phyloP scores from a whole-genome alignment of 2,797 vertebrate species.

The Staurois parvus region DNA sequence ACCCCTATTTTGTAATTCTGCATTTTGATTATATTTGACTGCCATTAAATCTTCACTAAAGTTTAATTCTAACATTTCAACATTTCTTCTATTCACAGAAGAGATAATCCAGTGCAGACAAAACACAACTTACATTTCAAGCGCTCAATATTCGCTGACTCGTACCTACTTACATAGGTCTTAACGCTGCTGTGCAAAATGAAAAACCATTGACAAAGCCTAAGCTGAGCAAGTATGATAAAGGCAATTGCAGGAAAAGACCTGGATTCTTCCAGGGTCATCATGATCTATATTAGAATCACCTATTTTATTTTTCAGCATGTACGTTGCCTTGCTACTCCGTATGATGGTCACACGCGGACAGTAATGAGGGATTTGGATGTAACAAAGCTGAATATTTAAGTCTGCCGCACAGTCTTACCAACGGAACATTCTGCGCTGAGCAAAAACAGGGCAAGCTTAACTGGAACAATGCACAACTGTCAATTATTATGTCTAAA shows the following conservation, averaged over 20 bases:
- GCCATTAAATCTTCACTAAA: neutral
- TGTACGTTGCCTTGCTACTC: neutral
- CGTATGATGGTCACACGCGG: neutral
- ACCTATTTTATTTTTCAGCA: no score
- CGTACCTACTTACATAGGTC: neutral
- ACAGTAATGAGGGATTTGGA: neutral
- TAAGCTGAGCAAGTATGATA: neutral
- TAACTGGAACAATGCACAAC: neutral
- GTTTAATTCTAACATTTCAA: neutral
- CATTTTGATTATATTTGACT: neutral
- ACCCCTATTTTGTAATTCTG: neutral
- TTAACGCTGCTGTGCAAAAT: neutral
- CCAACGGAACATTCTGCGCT: neutral
- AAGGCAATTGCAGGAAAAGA: neutral
- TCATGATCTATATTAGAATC: neutral
- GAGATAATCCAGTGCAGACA: neutral
- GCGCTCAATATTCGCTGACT: neutral
- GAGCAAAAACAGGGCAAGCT: neutral
- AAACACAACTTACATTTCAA: neutral
- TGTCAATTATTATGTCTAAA: constrained; percentile 13
- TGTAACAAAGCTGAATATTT: neutral
- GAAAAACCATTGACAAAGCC: neutral
- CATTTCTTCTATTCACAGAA: neutral
- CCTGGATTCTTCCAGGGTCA: neutral
- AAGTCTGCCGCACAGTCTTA: neutral